phyloP scores from a whole-genome alignment of 2,888 invertebrate species.

The Meta bourneti region DNA sequence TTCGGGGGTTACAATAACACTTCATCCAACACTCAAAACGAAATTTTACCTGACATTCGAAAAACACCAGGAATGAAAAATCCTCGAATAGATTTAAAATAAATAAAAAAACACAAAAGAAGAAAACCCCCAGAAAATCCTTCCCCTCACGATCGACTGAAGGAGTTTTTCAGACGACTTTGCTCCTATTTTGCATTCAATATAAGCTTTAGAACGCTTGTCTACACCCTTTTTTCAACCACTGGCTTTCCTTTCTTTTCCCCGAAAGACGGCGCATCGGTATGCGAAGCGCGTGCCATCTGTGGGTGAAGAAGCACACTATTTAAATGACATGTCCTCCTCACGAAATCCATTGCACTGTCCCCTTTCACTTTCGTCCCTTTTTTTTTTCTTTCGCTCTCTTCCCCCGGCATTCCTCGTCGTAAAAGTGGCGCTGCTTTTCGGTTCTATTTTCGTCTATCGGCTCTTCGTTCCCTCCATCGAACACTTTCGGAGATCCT shows the following conservation, averaged over 20 bases:
- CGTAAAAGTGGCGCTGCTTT: not conserved
- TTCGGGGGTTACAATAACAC: not conserved
- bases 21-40: slow-evolving; percentile 8
- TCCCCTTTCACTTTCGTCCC: not conserved
- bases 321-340: slow-evolving; percentile 32
- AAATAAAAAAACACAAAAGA: not conserved
- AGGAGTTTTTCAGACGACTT: slow-evolving; percentile 18
- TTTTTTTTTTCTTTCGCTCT: not conserved
- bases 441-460: not conserved
- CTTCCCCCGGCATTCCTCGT: not conserved
- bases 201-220: slow-evolving; percentile 26
- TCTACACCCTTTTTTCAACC: not conserved
- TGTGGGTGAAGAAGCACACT: slow-evolving; percentile 14
- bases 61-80: slow-evolving; percentile 9
- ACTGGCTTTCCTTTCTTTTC: not conserved
- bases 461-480: not conserved
- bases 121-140: slow-evolving; percentile 19
- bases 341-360: slow-evolving; percentile 17
- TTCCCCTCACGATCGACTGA: not conserved
- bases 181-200: slow-evolving; percentile 52
- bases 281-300: slow-evolving; percentile 49
- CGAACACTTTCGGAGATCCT: slow-evolving; percentile 27
- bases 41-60: slow-evolving; percentile 11
- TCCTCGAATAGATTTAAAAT: slow-evolving; percentile 3
- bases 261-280: slow-evolving; percentile 25